A percentile compares a stretch with the other conserved stretches of the same genome.
Evolutionary conservation across 2,888 invertebrate species (phyloP).

Genomic region (Atherix ibis): DNA sequence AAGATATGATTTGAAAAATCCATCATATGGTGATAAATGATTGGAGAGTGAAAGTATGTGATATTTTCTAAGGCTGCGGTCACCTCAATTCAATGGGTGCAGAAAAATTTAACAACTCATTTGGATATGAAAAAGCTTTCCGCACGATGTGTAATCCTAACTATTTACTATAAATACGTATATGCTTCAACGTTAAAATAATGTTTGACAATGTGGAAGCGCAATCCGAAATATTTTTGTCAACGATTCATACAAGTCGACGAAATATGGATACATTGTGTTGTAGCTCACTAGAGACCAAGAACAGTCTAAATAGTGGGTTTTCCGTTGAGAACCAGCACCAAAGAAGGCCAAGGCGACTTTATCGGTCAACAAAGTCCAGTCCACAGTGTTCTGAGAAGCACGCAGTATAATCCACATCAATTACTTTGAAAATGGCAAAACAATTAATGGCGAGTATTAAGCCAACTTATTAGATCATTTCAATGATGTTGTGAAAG

Average conservation of each 20-base stretch:
- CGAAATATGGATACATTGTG: not conserved
- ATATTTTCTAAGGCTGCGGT: too few species aligned
- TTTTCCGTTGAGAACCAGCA: not conserved
- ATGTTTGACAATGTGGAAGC: not conserved
- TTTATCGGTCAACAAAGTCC: not conserved
- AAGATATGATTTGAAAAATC: too few species aligned
- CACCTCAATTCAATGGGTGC: not conserved
- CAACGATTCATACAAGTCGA: not conserved
- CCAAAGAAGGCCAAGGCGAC: not conserved
- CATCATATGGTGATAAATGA: not conserved
- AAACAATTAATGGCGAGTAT: too few species aligned
- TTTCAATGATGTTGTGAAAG: too few species aligned
- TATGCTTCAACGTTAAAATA: too few species aligned
- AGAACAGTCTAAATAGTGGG: not conserved
- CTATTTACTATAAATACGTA: too few species aligned
- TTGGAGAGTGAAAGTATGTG: not conserved
- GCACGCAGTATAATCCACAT: too few species aligned
- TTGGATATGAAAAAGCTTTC: not conserved
- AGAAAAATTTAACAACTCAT: not conserved
- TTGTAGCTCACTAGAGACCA: not conserved
- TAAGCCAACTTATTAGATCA: too few species aligned
- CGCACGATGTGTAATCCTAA: too few species aligned
- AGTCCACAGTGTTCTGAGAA: too few species aligned
- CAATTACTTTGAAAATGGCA: too few species aligned
- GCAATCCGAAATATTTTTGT: not conserved